Evolutionary conservation across 2,888 invertebrate genomes (phyloP).

Genomic region (Nezara viridula): DNA sequence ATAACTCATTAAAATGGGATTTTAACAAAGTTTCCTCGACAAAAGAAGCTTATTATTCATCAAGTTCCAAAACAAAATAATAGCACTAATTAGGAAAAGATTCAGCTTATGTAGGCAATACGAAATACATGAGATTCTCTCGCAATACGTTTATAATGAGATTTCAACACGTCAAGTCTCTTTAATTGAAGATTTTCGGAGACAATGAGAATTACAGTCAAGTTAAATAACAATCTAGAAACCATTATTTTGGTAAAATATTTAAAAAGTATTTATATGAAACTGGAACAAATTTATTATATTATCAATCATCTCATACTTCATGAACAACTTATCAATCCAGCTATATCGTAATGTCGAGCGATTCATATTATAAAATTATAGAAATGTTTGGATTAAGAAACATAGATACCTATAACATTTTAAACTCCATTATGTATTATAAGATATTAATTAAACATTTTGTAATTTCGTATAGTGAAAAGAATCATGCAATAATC

Average conservation of each 20-base stretch:
- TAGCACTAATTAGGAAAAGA: neutral
- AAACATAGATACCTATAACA: no score
- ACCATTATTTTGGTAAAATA: neutral
- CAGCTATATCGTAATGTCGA: no score
- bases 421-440: no score
- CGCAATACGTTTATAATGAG: neutral
- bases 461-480: no score
- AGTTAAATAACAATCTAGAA: neutral
- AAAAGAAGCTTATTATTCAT: neutral
- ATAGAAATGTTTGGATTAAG: no score
- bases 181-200: neutral
- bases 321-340: no score
- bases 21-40: neutral
- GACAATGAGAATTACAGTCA: neutral
- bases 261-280: neutral
- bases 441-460: no score
- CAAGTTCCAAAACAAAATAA: neutral
- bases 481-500: no score
- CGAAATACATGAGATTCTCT: neutral
- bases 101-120: neutral
- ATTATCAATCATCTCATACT: no score
- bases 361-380: no score
- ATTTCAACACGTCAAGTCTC: neutral
- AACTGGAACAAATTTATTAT: neutral
- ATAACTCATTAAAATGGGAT: neutral